Evolutionary conservation across 1,140 invertebrate genomes (phyloP).

Genomic region (Sminthurinus signatus): DNA sequence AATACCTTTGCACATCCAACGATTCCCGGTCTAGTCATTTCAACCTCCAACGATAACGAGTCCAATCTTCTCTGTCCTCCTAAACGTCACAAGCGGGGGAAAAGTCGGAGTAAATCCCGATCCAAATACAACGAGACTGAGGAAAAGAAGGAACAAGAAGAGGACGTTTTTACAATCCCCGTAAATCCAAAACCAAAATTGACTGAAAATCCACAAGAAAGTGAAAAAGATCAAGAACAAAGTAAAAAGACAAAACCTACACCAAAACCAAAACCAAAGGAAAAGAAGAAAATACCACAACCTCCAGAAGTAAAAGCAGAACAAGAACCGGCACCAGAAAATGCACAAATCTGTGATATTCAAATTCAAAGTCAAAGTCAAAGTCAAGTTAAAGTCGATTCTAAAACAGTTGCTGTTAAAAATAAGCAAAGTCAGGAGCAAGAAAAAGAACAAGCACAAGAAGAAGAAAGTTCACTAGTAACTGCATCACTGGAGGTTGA

Average conservation of each 20-base stretch:
- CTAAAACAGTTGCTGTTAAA: background rate
- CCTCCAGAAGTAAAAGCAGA: background rate
- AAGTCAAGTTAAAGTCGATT: background rate
- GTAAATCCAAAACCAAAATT: too few relatives aligned
- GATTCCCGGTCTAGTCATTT: constrained; percentile 29
- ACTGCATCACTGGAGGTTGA: background rate
- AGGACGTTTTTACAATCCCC: background rate
- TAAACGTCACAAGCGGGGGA: background rate
- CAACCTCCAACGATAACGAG: background rate
- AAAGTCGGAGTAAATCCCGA: background rate
- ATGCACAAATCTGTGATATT: background rate
- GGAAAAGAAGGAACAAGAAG: background rate
- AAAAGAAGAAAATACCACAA: background rate
- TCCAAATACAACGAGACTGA: background rate
- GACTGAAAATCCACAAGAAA: too few relatives aligned
- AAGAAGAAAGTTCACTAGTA: background rate
- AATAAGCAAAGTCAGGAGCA: background rate
- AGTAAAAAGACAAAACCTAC: too few relatives aligned
- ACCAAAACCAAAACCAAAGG: too few relatives aligned
- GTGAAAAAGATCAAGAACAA: too few relatives aligned
- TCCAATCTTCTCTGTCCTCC: too few relatives aligned
- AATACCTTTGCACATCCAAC: constrained; percentile 30
- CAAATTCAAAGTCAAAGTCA: background rate
- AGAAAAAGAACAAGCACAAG: background rate
- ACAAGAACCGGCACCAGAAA: background rate